Evolutionary conservation across 2,797 vertebrate genomes (phyloP), one percentile per base, ranked within the genome.

Genomic region (Phoxinus dragarum): DNA sequence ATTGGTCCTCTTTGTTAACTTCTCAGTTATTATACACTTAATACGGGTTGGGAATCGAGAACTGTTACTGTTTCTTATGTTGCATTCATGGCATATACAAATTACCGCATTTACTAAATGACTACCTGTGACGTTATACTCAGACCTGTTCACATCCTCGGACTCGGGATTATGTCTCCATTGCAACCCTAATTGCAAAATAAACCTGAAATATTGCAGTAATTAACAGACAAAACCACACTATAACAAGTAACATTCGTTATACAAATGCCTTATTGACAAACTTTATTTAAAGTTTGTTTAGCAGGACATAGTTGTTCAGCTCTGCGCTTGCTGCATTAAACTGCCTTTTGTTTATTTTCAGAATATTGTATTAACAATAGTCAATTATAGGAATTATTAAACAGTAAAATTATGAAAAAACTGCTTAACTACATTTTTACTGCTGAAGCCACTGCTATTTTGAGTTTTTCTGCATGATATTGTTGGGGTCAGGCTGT

Each of bases 1-100:
- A 38, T 78, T 34, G 56, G 14, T 78, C 76, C 56, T 40, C 2
- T 40, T 61, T 31, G 16, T 14, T 16, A 23, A 64, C 38, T 64
- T 79, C 23, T 61, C 38, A 9, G 56, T 44, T 44, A 16, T 14
- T 19, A 27, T 77, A 27, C 54, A 11, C 9, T 19, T 40, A 49
- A 1, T 64, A 44, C 27, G 40, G 42, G 40, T 64, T 79, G 76
- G 56, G n/a, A 64, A 44, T 79, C 12, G 5, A 77, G 21, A 77
- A 77, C 7, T 34, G 38, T 40, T 64, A 77, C 7, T 34, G 38
- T 40, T 64, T 64, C 16, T 61, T 61, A 78, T 78, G 76, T n/a
- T 27, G 7, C 36, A 17, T 19, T 78, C 16, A 64, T n/a, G 3
- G 8, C 23, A 78, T 77, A 56, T 9, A 5, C 6, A 40, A 77